phyloP scores from a whole-genome alignment of 2,888 invertebrate species.

The Altica lythri region DNA sequence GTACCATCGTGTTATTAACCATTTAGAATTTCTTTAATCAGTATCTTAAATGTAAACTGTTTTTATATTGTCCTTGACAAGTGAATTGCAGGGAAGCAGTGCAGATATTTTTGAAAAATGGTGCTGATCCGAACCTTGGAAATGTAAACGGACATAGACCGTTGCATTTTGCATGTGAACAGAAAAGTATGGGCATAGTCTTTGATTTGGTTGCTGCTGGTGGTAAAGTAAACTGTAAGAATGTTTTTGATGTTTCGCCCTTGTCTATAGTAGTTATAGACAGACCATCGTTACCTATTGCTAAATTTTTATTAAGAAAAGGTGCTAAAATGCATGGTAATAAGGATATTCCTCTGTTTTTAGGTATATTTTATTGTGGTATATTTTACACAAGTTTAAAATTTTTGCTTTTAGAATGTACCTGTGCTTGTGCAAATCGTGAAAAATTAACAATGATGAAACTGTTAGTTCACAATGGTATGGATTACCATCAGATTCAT shows the following conservation, averaged over 20 bases:
- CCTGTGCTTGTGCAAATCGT: slow-evolving; percentile 29
- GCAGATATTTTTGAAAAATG: slow-evolving; percentile 32
- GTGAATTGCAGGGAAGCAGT: slow-evolving; percentile 24
- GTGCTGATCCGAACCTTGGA: slow-evolving; percentile 37
- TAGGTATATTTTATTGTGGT: slow-evolving; percentile 29
- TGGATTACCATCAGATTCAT: slow-evolving; percentile 37
- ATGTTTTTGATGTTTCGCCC: slow-evolving; percentile 44
- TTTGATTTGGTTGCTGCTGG: slow-evolving; percentile 33
- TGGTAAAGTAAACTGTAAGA: slow-evolving; percentile 36
- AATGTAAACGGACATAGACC: slow-evolving; percentile 37
- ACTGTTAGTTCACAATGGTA: slow-evolving; percentile 31
- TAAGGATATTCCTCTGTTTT: slow-evolving; percentile 31
- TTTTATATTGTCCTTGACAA: neutral
- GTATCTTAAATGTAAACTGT: neutral
- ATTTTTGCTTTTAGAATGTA: slow-evolving; percentile 37
- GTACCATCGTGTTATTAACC: neutral
- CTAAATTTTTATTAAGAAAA: slow-evolving; percentile 35
- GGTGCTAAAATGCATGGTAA: slow-evolving; percentile 36
- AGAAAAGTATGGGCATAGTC: slow-evolving; percentile 29
- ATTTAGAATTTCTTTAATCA: neutral
- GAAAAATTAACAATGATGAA: slow-evolving; percentile 32
- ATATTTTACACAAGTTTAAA: neutral
- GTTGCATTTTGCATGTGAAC: slow-evolving; percentile 37
- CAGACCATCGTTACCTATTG: slow-evolving; percentile 32
- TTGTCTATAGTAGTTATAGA: slow-evolving; percentile 37